These are phyloP conservation scores for Portunus trituberculatus DNA, from an alignment of 1,140 invertebrate species.

Conservation along the genomic window DNA sequence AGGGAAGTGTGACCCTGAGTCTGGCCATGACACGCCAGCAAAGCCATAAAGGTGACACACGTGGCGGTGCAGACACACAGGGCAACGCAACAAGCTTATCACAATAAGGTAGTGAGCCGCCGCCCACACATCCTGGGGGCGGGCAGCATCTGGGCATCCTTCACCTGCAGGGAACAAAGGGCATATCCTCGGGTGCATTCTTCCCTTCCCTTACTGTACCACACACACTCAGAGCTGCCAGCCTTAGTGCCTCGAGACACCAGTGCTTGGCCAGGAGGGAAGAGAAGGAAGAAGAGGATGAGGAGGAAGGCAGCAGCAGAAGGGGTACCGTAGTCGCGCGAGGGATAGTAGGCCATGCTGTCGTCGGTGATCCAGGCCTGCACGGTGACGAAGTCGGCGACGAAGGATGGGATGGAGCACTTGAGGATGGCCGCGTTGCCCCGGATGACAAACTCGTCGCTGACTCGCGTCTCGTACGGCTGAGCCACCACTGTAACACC, in stretches of 20 bases:
- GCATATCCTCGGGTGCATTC: background rate
- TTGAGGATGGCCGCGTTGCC: conserved; percentile 80
- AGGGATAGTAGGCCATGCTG: conserved; percentile 59
- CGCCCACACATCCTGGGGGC: background rate
- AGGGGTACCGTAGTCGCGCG: conserved; percentile 64
- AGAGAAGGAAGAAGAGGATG: conserved; percentile 8
- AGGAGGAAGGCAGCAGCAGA: background rate
- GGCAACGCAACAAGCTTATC: background rate
- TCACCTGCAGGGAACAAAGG: background rate
- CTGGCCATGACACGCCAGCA: too few relatives aligned
- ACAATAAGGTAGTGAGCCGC: background rate
- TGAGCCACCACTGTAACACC: conserved; percentile 78
- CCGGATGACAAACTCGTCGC: conserved; percentile 81
- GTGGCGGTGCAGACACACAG: background rate
- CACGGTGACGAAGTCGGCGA: conserved; percentile 77
- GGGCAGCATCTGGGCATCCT: background rate
- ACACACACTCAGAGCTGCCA: too few relatives aligned
- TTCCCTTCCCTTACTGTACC: too few relatives aligned
- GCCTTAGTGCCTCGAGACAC: background rate
- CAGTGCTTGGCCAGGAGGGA: background rate
- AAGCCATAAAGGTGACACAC: background rate
- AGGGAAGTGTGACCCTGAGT: background rate
- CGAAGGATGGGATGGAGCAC: conserved; percentile 78
- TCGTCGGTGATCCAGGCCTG: conserved; percentile 78
- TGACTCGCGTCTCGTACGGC: conserved; percentile 79